Evolutionary conservation across 2,113 vertebrate genomes (phyloP).

Genomic region (Sinocyclocheilus anshuiensis): DNA sequence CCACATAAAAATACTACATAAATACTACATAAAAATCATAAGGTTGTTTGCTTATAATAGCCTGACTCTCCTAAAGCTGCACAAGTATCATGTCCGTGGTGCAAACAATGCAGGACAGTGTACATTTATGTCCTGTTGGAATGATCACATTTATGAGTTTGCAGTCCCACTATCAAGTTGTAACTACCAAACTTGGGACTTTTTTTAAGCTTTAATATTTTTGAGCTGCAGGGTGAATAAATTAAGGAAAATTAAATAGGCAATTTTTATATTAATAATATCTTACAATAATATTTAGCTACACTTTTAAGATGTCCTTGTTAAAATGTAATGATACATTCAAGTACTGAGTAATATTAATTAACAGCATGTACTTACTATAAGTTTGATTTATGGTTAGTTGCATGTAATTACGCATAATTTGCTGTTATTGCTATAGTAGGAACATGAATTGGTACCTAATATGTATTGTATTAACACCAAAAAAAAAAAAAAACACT

Average conservation of each 20-base stretch:
- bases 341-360: background rate
- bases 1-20: too few species aligned
- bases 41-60: background rate
- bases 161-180: background rate
- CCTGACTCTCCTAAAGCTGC: background rate
- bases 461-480: background rate
- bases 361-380: background rate
- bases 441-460: background rate
- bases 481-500: too few species aligned
- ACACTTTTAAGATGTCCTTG: background rate
- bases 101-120: background rate
- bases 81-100: background rate
- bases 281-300: background rate
- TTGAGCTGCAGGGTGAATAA: background rate
- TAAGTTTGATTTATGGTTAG: background rate
- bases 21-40: background rate
- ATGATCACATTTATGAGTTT: background rate
- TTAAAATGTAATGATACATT: background rate
- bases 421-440: background rate
- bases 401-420: background rate
- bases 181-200: background rate
- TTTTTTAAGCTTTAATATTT: background rate
- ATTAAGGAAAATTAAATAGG: background rate
- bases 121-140: background rate
- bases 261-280: background rate